Base-by-base conservation (phyloP, 2,888 invertebrate species). In the Tigriopus californicus region DNA sequence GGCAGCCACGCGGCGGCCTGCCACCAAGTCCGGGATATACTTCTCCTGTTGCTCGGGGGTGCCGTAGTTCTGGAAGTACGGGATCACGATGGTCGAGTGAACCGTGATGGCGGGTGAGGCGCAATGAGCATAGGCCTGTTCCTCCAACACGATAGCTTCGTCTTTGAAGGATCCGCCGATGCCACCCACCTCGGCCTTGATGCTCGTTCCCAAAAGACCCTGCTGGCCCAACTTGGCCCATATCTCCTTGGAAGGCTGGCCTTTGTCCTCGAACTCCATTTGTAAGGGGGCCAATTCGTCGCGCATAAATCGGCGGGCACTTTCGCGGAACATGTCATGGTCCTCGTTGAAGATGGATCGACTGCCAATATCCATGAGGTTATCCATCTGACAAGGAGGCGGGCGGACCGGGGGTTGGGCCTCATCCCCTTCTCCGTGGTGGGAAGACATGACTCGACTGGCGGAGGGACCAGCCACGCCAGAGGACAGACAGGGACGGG, bases 81-180 rank as follows among this genome's bases (percentile, higher is more conserved):
- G 73, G 70, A 73, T 71, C 12, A 73, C 70, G 61, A 73, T 72
- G 63, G 73, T 71, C 1, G 71, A 71, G 62, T 73, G 73, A 5
- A 73, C 66, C n/a, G 67, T 63, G 63, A 71, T 72, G 0, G 71
- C 72, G 40, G 70, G 71, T 0, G 71, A 72, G 5, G 69, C 64
- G 62, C 68, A 68, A 64, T 70, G 69, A 6, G 65, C 66, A 64
- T 73, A 73, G 53, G 66, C 72, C 72, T 70, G 70, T 67, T 73
- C 73, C 61, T 73, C 73, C 65, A 68, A 67, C 1, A 70, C 68
- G 52, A 73, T 68, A 10, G 68, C 64, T 10, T 71, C 65, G 57
- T 70, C 69, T 53, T 70, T 64, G 60, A 70, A 68, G 65, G 71
- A 70, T 5, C 70, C 72, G 8, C 73, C 73, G 2, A 46, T 63